A percentile compares a stretch with the other conserved stretches of the same genome.
Conservation (phyloP, 64 coral and sea anemone genomes). For the Montipora cactus region DNA sequence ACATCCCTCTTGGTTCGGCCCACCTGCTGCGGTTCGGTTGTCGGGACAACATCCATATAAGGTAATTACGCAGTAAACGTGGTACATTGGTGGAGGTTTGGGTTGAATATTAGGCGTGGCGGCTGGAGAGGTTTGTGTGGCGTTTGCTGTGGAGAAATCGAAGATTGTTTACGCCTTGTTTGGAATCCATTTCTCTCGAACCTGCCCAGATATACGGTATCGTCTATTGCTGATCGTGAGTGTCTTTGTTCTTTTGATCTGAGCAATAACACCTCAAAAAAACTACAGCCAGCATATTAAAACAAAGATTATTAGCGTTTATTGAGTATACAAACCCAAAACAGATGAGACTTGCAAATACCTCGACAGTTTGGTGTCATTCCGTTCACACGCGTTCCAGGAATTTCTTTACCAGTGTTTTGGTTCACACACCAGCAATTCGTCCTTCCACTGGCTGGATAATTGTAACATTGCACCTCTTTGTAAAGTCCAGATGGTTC, state of each 20-base stretch:
- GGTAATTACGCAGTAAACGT: constrained; percentile 62
- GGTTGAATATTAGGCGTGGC: constrained; percentile 30
- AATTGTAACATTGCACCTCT: constrained; percentile 84
- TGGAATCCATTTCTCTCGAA: not conserved
- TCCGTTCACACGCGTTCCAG: constrained; percentile 61
- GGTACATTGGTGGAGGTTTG: constrained; percentile 30
- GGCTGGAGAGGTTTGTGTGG: not conserved
- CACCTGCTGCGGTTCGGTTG: constrained; percentile 44
- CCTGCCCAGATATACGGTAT: too few species aligned
- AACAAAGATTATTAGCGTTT: too few species aligned
- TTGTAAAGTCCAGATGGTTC: constrained; percentile 70
- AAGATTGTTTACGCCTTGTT: not conserved
- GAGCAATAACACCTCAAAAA: not conserved
- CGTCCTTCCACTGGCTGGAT: constrained; percentile 58
- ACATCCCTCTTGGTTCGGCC: constrained; percentile 66
- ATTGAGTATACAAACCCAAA: not conserved
- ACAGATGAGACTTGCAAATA: not conserved
- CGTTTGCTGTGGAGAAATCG: not conserved
- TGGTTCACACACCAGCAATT: constrained; percentile 93
- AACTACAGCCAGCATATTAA: too few species aligned
- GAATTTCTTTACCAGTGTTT: constrained; percentile 63
- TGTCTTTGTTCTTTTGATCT: not conserved
- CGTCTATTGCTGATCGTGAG: not conserved
- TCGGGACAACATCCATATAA: constrained; percentile 64
- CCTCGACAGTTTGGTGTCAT: constrained; percentile 66